Evolutionary conservation across 64 coral and sea anemone genomes (phyloP).

Genomic region (Astreopora myriophthalma): DNA sequence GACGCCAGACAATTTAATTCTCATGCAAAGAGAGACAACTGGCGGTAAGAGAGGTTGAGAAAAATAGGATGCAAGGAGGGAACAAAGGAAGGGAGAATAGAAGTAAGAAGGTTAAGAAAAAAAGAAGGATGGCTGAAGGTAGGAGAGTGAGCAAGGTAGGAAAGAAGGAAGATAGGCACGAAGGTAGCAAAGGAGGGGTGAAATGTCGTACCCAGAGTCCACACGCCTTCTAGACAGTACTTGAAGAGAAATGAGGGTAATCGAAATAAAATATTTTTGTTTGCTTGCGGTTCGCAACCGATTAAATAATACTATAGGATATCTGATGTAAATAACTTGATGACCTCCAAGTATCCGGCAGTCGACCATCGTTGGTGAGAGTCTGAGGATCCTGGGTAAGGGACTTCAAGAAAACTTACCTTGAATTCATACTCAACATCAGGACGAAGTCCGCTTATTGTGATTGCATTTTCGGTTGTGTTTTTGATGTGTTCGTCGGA

Average conservation of each 20-base stretch:
- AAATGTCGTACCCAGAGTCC: too few species aligned
- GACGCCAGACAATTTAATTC: too few species aligned
- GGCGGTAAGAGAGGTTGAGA: too few species aligned
- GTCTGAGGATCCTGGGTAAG: too few species aligned
- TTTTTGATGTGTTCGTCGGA: not conserved
- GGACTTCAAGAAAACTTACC: not conserved
- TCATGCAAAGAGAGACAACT: too few species aligned
- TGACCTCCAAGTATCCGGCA: too few species aligned
- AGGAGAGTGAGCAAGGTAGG: not conserved
- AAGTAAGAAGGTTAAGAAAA: not conserved
- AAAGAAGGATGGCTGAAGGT: not conserved
- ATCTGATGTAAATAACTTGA: too few species aligned
- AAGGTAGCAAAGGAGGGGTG: not conserved
- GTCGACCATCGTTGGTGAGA: too few species aligned
- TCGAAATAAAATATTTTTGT: not conserved
- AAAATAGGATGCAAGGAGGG: not conserved
- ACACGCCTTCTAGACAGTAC: too few species aligned
- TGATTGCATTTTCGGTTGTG: slow-evolving; percentile 30
- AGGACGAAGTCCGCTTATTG: slow-evolving; percentile 40
- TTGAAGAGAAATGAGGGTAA: too few species aligned
- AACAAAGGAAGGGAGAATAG: not conserved
- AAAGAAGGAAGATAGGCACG: not conserved
- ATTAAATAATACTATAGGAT: too few species aligned
- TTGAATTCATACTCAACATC: slow-evolving; percentile 42
- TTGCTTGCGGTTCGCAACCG: too few species aligned